Conservation (phyloP, 2,113 vertebrate genomes). For the Petroica traversi region DNA sequence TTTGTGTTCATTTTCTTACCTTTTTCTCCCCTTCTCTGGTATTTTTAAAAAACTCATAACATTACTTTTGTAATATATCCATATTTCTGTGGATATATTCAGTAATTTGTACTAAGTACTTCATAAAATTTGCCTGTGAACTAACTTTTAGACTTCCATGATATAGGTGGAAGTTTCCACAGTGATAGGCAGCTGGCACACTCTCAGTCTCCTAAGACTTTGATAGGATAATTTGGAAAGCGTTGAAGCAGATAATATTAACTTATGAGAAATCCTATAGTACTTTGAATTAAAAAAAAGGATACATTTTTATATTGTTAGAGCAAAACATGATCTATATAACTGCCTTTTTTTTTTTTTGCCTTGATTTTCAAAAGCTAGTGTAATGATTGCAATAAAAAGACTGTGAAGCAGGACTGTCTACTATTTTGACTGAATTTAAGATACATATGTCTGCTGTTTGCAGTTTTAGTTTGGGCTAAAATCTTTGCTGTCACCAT, state of each 20-base stretch:
- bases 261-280: not conserved
- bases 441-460: not conserved
- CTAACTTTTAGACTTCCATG: not conserved
- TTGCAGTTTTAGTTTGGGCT: not conserved
- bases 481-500: not conserved
- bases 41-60: not conserved
- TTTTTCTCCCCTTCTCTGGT: rapidly evolving
- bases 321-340: not conserved
- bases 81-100: not conserved
- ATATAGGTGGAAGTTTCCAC: not conserved
- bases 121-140: not conserved
- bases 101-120: not conserved
- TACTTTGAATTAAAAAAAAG: not conserved
- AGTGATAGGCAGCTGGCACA: not conserved
- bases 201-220: not conserved
- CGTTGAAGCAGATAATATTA: not conserved
- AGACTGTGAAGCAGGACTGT: not conserved
- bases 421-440: not conserved
- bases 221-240: not conserved
- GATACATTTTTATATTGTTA: not conserved
- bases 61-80: not conserved
- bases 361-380: not conserved
- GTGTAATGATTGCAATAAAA: not conserved
- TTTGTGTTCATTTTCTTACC: not conserved
- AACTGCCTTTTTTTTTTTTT: not conserved